Percentiles rank a stretch among this genome's conserved stretches.
Evolutionary conservation across 1,140 invertebrate species (phyloP).

Genomic region (Zophobas atratus): DNA sequence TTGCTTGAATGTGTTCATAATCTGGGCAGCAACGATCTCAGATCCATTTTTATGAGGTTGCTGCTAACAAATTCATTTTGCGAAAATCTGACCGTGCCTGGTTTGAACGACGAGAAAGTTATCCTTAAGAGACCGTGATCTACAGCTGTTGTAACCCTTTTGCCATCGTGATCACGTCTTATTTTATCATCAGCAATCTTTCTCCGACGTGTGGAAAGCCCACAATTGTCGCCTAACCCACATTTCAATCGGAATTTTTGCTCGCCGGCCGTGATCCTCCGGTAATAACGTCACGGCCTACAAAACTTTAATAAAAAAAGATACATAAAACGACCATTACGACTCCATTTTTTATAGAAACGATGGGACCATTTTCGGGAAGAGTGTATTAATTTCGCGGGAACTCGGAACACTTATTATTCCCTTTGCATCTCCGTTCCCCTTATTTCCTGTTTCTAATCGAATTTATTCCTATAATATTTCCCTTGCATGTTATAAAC

Average conservation of each 20-base stretch:
- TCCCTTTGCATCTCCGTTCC: conserved; percentile 29
- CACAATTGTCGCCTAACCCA: conserved; percentile 16
- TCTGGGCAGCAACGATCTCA: neutral
- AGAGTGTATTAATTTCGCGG: conserved; percentile 29
- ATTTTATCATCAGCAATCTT: conserved; percentile 21
- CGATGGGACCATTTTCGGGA: conserved; percentile 20
- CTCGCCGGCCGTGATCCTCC: conserved; percentile 20
- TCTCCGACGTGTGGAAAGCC: conserved; percentile 17
- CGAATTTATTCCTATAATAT: conserved; percentile 38
- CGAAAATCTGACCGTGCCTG: neutral
- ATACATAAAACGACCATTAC: conserved; percentile 37
- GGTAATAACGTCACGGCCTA: conserved; percentile 24
- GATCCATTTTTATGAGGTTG: neutral
- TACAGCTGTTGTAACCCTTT: conserved; percentile 36
- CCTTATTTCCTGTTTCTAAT: conserved; percentile 38
- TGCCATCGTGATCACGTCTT: conserved; percentile 23
- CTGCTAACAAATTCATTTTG: conserved; percentile 5
- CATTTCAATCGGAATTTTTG: conserved; percentile 37
- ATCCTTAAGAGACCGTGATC: conserved; percentile 16
- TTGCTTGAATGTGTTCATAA: neutral
- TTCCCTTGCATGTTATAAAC: conserved; percentile 32
- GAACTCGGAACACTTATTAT: conserved; percentile 31
- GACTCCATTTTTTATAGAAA: conserved; percentile 31
- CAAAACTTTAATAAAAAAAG: conserved; percentile 38
- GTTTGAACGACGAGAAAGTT: neutral